Evolutionary conservation across 1,140 invertebrate species (phyloP).

Genomic region (Drosophila chauvacae): DNA sequence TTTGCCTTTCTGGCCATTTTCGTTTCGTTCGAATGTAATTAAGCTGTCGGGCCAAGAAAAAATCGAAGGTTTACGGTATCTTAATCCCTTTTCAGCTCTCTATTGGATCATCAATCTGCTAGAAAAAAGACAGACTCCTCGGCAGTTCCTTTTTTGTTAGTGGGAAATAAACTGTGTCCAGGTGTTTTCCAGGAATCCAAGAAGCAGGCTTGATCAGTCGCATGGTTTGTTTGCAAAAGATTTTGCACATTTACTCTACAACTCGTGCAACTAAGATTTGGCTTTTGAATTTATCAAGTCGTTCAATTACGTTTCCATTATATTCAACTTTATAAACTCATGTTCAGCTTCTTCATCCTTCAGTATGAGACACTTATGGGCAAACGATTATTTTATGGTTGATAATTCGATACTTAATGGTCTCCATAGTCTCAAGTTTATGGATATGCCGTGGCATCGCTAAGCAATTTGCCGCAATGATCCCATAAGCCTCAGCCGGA

Average conservation of each 20-base stretch:
- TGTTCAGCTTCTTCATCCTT: neutral
- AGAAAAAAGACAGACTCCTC: neutral
- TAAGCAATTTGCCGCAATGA: constrained; percentile 13
- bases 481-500: neutral
- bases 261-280: too few species aligned
- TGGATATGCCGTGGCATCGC: constrained; percentile 3
- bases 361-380: neutral
- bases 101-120: constrained; percentile 27
- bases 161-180: neutral
- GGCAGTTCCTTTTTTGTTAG: neutral
- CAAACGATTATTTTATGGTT: neutral
- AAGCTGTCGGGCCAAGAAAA: constrained; percentile 46
- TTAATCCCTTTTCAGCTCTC: neutral
- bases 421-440: neutral
- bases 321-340: neutral
- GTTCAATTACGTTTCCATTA: neutral
- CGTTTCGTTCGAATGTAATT: constrained; percentile 53
- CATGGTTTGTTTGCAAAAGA: neutral
- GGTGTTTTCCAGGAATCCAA: neutral
- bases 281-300: neutral
- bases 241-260: neutral
- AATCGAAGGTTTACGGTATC: constrained; percentile 21
- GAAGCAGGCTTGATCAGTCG: neutral
- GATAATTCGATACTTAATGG: constrained; percentile 1
- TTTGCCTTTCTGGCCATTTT: constrained; percentile 58